These are phyloP conservation scores for Agrypnia vestita DNA, from an alignment of 1,140 invertebrate genomes.

Conservation along the genomic window DNA sequence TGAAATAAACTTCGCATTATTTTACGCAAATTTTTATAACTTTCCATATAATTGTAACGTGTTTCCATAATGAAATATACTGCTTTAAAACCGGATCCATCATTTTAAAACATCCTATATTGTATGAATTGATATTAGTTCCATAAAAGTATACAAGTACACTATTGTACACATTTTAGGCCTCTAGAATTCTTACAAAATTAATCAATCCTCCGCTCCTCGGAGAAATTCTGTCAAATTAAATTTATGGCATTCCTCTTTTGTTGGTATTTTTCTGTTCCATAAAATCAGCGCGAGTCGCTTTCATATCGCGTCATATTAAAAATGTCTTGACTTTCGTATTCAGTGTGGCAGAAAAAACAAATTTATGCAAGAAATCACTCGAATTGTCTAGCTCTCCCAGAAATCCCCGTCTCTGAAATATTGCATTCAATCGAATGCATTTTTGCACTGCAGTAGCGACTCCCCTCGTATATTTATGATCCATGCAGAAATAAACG, in stretches of 20 bases:
- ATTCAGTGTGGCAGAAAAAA: background rate
- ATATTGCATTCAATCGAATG: background rate
- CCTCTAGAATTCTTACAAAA: no score
- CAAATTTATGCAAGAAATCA: constrained; percentile 21
- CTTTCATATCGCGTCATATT: constrained; percentile 31
- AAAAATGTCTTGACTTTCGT: constrained; percentile 13
- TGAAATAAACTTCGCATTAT: no score
- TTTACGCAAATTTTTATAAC: no score
- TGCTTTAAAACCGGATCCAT: no score
- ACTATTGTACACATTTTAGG: no score
- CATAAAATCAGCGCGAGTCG: no score
- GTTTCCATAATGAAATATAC: no score
- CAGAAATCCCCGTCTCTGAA: background rate
- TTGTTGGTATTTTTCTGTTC: background rate
- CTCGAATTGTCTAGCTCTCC: background rate
- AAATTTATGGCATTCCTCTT: constrained; percentile 14
- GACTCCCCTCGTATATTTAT: background rate
- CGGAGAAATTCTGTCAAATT: background rate
- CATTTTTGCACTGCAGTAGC: background rate
- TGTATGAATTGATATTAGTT: no score
- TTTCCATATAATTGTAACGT: no score
- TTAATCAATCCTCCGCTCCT: background rate
- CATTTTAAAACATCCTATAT: no score
- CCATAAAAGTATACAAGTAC: no score
- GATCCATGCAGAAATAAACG: no score